Base-by-base conservation (phyloP, 2,797 vertebrate species). In the Ara ararauna region DNA sequence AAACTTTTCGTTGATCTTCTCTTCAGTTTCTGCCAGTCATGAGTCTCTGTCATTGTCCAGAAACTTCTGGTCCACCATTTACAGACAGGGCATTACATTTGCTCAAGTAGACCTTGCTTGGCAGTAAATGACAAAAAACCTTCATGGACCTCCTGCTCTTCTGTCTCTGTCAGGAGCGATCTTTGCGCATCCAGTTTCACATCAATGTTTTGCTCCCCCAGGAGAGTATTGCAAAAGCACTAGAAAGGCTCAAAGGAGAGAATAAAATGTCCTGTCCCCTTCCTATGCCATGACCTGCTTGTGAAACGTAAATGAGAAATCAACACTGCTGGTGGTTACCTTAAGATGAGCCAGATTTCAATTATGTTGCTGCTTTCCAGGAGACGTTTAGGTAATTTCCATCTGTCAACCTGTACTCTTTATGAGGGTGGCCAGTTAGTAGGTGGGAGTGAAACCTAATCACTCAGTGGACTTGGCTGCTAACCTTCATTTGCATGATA, bases 141-240 rank as follows among this genome's bases (percentile, higher is more conserved):
- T 72, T 26, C 1, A 21, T 11, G 44, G 40, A 32, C 34, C 10
- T 67, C 13, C 44, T 40, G 17, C 17, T 78, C 3, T 47, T 85
- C 14, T 45, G 5, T 53, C 68, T 83, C 29, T 76, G 15, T 58
- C 7, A 18, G 24, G 13, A 6, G 11, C 60, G 2, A 11, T 74
- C 62, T 53, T 72, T 48, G 24, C 40, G 36, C 24, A 85, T n/a
- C 15, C 29, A 78, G 13, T 48, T 85, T 21, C 21, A 10, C 38
- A 7, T 9, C 23, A 32, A 34, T 30, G 4, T 2, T 83, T 79
- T 68, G 20, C 10, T 3, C 3, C 2, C 2, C 4, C 11, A 19
- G 5, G 10, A 75, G 14, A 13, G 4, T 26, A n/a, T 71, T 66
- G 11, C 18, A 68, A 70, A 82, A 42, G 16, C 21, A 32, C 23